Evolutionary conservation across 2,113 vertebrate genomes (phyloP), one percentile per base, ranked within the genome.

Genomic region (Neopipo cinnamomea): DNA sequence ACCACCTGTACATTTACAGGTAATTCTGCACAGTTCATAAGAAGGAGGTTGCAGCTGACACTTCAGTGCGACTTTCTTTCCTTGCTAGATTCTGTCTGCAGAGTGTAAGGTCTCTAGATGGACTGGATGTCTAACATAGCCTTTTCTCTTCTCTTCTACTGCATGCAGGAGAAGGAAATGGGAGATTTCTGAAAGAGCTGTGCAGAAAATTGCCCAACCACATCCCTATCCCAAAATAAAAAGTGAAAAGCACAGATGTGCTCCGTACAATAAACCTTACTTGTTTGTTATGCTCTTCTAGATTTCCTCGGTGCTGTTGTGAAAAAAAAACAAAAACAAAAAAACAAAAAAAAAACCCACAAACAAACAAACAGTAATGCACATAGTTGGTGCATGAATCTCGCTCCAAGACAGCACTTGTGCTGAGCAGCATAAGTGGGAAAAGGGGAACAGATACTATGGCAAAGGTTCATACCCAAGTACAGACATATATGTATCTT

Each of bases 81-180:
- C 55, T 59, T 37, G 24, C 11, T 52, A 37, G 24, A 63, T 16
- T 1, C 1, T 65, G 30, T 50, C 52, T 73, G 28, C 6, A 4
- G 14, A 42, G 8, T 6, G 6, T 68, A 35, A 80, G 27, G 9
- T 39, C 18, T 52, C 58, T 25, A 55, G 52, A 4, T n/a, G 13
- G 8, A 30, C 24, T 3, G 1, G 14, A 6, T 42, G 61, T 0
- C 0, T 39, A 66, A 49, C 39, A 72, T 6, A 65, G 30, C 63
- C 18, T 84, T 73, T 84, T 52, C 30, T 76, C 42, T 66, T 18
- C 25, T 72, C 41, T 84, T 39, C 63, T 25, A 33, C 19, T 71
- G 41, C 11, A 0, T 22, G 9, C 35, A 59, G 37, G 5, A 83
- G 62, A 84, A 90, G 41, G 39, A 70, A 65, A 70, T 30, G 50